Evolutionary conservation across 2,888 invertebrate species (phyloP).

Genomic region (Sinodicranocentrus sp.): DNA sequence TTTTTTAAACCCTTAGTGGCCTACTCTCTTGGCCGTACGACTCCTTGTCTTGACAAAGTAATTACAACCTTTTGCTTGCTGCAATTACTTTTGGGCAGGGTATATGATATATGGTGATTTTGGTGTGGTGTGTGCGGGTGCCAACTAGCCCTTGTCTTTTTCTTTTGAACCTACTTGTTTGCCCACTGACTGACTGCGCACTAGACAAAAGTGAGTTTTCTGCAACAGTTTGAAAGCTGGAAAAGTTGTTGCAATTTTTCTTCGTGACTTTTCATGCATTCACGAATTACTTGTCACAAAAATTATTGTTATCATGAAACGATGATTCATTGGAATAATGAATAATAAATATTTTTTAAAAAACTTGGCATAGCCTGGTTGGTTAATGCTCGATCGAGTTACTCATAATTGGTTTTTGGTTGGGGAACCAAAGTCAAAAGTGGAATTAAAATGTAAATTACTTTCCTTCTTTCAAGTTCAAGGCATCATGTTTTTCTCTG

Average conservation of each 20-base stretch:
- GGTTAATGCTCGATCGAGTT: too few relatives aligned
- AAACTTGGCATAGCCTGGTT: too few relatives aligned
- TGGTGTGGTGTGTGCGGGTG: conserved; percentile 36
- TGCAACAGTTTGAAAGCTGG: conserved; percentile 41
- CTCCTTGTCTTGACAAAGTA: conserved; percentile 61
- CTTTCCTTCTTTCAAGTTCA: conserved; percentile 4
- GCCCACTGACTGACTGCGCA: conserved; percentile 49
- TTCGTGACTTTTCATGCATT: conserved; percentile 51
- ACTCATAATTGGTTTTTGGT: not conserved
- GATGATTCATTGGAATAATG: conserved; percentile 4
- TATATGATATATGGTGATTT: conserved; percentile 29
- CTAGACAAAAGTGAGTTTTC: conserved; percentile 25
- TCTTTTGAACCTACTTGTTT: conserved; percentile 5
- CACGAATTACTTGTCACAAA: conserved; percentile 50
- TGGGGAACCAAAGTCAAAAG: not conserved
- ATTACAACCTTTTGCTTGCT: conserved; percentile 48
- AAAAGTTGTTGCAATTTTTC: conserved; percentile 62
- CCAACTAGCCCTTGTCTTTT: conserved; percentile 12
- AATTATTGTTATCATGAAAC: conserved; percentile 26
- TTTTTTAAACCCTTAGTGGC: not conserved
- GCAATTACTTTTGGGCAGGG: conserved; percentile 48
- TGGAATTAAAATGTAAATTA: conserved; percentile 1
- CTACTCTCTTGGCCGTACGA: not conserved
- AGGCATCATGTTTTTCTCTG: conserved; percentile 20
- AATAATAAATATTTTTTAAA: not conserved